Conservation (phyloP, 2,113 vertebrate species). For the Callithrix jacchus region DNA sequence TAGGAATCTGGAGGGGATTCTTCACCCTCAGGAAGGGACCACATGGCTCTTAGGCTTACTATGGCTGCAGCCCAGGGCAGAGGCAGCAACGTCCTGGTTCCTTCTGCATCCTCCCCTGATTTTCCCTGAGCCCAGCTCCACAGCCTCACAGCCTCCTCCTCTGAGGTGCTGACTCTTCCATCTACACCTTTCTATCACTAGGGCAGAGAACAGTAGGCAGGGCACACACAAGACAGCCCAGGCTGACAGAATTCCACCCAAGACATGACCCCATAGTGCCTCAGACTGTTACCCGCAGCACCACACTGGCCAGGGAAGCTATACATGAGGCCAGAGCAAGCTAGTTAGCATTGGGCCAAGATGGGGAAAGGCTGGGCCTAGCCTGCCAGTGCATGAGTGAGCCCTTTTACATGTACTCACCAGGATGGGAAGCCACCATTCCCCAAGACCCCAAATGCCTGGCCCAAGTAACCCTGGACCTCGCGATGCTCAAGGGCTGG, state of each 20-base stretch:
- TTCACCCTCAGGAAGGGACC: not conserved
- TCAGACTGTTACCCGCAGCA: not conserved
- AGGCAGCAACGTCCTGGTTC: not conserved
- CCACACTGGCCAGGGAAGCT: rapidly evolving
- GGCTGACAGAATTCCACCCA: not conserved
- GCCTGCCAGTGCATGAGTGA: not conserved
- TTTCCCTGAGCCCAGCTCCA: not conserved
- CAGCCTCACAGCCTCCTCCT: not conserved
- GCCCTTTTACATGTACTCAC: not conserved
- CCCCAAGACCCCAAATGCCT: not conserved
- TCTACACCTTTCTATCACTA: not conserved
- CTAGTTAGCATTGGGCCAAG: not conserved
- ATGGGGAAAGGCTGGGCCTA: not conserved
- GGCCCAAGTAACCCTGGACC: not conserved
- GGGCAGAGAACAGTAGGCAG: not conserved
- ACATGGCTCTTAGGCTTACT: not conserved
- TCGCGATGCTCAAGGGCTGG: rapidly evolving
- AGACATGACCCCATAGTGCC: rapidly evolving
- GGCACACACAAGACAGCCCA: not conserved
- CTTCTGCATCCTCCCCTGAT: too few relatives aligned
- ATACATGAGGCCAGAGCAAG: not conserved
- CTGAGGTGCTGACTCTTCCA: not conserved
- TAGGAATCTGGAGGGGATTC: not conserved
- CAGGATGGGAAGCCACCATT: not conserved
- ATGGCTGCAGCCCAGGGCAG: not conserved